A percentile compares a stretch with the other conserved stretches of the same genome.
These are phyloP conservation scores for Lepidurus packardi DNA, from an alignment of 1,140 invertebrate genomes.

Conservation along the genomic window DNA sequence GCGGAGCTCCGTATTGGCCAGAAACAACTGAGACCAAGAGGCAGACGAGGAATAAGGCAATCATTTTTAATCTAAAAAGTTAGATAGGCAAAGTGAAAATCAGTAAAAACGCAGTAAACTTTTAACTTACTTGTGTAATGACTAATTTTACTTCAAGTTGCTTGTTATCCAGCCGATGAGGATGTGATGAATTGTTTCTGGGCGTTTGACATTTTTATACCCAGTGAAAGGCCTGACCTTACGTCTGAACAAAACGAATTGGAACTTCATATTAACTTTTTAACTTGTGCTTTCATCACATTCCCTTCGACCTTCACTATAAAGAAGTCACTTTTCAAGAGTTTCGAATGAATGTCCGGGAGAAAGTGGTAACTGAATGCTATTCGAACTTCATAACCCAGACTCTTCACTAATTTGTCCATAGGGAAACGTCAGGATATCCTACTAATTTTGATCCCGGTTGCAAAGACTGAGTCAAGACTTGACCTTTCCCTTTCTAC, in stretches of 20 bases:
- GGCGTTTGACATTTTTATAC: not conserved
- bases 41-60: not conserved
- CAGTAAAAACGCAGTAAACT: not conserved
- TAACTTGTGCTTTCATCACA: too few relatives aligned
- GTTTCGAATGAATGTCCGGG: too few relatives aligned
- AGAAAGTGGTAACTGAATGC: too few relatives aligned
- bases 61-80: not conserved
- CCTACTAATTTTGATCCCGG: too few relatives aligned
- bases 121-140: not conserved
- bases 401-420: too few relatives aligned
- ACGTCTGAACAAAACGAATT: not conserved
- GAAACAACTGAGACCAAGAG: not conserved
- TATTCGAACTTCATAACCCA: too few relatives aligned
- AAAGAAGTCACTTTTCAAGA: too few relatives aligned
- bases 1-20: not conserved
- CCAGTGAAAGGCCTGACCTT: not conserved
- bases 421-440: too few relatives aligned
- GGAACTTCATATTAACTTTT: not conserved
- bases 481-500: too few relatives aligned
- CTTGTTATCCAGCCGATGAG: not conserved
- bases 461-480: too few relatives aligned
- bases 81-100: not conserved
- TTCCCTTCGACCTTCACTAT: too few relatives aligned
- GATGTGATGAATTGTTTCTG: constrained; percentile 1
- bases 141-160: not conserved